Conservation (phyloP, 1,140 invertebrate species). For the Pseudomyrmex sp. region DNA sequence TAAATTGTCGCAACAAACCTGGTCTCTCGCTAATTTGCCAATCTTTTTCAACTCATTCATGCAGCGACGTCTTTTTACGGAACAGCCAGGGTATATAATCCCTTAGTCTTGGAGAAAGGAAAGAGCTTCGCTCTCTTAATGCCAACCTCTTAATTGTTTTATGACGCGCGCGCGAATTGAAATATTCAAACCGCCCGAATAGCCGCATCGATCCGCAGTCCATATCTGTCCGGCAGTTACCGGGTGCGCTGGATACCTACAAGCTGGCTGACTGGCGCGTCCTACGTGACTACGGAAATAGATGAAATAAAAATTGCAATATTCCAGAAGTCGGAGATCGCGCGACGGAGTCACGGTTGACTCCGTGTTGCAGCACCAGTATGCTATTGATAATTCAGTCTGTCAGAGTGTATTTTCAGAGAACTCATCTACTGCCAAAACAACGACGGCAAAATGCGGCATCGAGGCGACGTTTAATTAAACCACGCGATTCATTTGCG, state of each 20-base stretch:
- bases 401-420: neutral
- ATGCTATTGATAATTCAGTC: neutral
- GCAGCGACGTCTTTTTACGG: neutral
- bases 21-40: neutral
- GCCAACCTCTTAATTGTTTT: constrained; percentile 31
- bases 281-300: neutral
- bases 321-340: neutral
- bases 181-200: constrained; percentile 44
- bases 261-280: constrained; percentile 11
- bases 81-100: neutral
- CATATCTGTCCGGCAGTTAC: constrained; percentile 13
- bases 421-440: neutral
- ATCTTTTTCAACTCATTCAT: neutral
- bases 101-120: neutral
- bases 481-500: neutral
- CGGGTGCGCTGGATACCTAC: constrained; percentile 7
- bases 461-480: neutral
- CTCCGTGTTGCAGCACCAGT: too few relatives aligned
- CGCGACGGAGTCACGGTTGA: neutral
- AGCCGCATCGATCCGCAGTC: constrained; percentile 36
- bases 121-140: constrained; percentile 26
- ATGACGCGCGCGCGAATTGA: constrained; percentile 33
- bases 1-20: too few relatives aligned
- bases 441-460: neutral
- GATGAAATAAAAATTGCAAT: constrained; percentile 36